Evolutionary conservation across 2,888 invertebrate genomes (phyloP).

Genomic region (Lamproptera curius): DNA sequence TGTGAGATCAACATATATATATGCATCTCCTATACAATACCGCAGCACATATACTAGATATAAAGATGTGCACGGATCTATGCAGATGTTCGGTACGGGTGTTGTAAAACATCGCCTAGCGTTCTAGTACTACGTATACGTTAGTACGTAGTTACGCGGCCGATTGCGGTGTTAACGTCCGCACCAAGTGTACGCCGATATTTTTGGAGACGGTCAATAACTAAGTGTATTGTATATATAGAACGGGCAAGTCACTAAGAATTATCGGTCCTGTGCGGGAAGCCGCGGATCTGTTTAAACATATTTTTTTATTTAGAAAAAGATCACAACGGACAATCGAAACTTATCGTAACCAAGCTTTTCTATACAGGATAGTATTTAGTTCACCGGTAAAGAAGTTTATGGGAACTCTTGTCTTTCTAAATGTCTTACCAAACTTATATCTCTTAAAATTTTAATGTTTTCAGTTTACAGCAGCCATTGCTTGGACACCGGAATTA

Average conservation of each 20-base stretch:
- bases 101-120: conserved; percentile 12
- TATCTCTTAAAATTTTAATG: too few relatives aligned
- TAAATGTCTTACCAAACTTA: too few relatives aligned
- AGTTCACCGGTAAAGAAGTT: too few relatives aligned
- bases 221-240: conserved; percentile 75
- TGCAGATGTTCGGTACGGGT: conserved; percentile 31
- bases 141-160: conserved; percentile 61
- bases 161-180: conserved; percentile 76
- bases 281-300: too few relatives aligned
- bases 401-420: too few relatives aligned
- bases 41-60: conserved; percentile 22
- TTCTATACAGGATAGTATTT: too few relatives aligned
- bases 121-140: conserved; percentile 23
- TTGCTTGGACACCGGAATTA: too few relatives aligned
- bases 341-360: too few relatives aligned
- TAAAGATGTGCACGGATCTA: conserved; percentile 27
- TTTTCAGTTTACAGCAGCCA: too few relatives aligned
- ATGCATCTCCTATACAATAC: conserved; percentile 24
- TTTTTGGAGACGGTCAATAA: conserved; percentile 78
- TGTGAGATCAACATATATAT: conserved; percentile 33
- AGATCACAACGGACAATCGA: too few relatives aligned
- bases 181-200: conserved; percentile 67
- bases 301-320: too few relatives aligned
- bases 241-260: conserved; percentile 66
- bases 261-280: conserved; percentile 40